Evolutionary conservation across 2,888 invertebrate species (phyloP), one percentile per base, ranked within the genome.

Genomic region (Ichneumon xanthorius): DNA sequence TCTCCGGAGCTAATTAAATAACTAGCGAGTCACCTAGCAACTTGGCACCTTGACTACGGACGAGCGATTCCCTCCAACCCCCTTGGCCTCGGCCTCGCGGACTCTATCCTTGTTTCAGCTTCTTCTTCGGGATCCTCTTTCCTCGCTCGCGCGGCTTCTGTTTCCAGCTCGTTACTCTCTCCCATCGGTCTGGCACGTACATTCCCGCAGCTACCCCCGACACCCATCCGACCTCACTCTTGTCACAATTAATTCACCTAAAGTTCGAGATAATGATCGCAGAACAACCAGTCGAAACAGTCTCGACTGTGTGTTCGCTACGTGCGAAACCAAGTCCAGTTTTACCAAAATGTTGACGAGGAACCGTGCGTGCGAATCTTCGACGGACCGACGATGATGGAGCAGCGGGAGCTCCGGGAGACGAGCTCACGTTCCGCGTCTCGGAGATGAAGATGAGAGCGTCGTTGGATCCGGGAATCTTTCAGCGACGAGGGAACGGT

Each of bases 1-100:
- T 93, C 91, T 91, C 89, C 88, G 88, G 70, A 89, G 90, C 91
- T 92, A 93, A 93, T 93, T 93, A 92, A 93, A 93, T 93, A 92
- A 93, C 93, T 92, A 91, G 90, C 90, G 90, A 92, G 92, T 92
- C 91, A 91, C 90, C 92, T 90, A 91, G 90, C 91, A 90, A 92
- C 91, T 92, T 92, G 91, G 90, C 92, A 92, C 92, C 92, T 91
- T 88, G 84, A 89, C 89, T 87, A 80, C 88, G 63, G 53, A 87
- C 88, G 90, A 89, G 75, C 81, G 78, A 33, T n/a, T 63, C 58
- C 77, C 84, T 80, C 53, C 37, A 37, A 1, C 14, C 26, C n/a
- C 45, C 61, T 37, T 30, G 19, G 37, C 53, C 22, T 53, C 80
- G 45, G 80, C 45, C 45, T 4, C 16, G 45, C 16, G 3, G 16